Base-by-base conservation (phyloP, 2,113 vertebrate genomes). In the Syngnathus scovelli region DNA sequence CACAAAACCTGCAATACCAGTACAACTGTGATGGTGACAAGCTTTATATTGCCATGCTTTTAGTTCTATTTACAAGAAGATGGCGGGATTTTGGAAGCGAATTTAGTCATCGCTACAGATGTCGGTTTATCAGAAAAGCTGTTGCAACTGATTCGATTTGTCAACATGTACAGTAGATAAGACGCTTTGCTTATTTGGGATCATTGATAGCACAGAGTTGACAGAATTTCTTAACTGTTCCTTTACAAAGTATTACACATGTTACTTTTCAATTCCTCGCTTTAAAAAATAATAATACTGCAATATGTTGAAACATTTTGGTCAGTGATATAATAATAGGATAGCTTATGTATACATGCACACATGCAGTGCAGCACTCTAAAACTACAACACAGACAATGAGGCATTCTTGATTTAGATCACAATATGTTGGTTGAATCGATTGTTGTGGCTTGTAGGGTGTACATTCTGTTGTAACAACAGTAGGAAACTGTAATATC, bases 1-100 rank as follows among this genome's bases (percentile, higher is more conserved):
- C 61, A 78, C 48, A 79, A 66, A 46, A 59, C 64, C 51, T 37
- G 61, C 36, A 67, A 77, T 74, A 66, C 21, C 41, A 41, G 54
- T 43, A 67, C 39, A 69, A 68, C 36, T 60, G 37, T 39, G 8
- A 38, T 15, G 12, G 23, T 33, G 23, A 33, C 38, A n/a, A 61
- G 37, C 37, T n/a, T 8, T 44, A 46, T 3, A 62, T 16, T 27
- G 37, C 8, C 8, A 15, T 18, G 43, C 7, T 8, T 18, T 46
- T 10, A 36, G 27, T 64, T 6, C 9, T 51, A 52, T 49, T 8
- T 38, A 38, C 19, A 10, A n/a, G 7, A 52, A 21, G 8, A 27
- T 41, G 37, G 19, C 3, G 19, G 59, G 59, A 27, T 58, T 36
- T 62, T 44, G 61, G 19, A 43, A 0, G 5, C 49, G 2, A 7